Percentiles rank a stretch among this genome's conserved stretches.
Conservation (phyloP, 2,113 vertebrate species). For the Alectura lathami region DNA sequence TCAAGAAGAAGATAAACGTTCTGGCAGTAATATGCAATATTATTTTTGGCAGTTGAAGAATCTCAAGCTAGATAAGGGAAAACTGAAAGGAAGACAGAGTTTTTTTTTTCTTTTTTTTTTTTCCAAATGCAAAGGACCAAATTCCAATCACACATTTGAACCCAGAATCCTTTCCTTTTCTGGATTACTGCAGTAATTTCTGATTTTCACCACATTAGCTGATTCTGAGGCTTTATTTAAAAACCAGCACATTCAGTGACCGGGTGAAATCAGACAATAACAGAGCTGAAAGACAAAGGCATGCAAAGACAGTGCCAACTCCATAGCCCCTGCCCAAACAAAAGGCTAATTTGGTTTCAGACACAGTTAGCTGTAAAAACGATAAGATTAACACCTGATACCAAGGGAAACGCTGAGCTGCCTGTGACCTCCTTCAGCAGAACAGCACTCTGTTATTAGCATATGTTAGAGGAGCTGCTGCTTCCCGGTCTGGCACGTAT, state of each 20-base stretch:
- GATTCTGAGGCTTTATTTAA: neutral
- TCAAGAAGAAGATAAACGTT: constrained; percentile 45
- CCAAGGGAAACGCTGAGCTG: neutral
- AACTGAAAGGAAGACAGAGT: constrained; percentile 44
- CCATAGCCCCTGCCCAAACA: constrained; percentile 11
- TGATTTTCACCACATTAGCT: neutral
- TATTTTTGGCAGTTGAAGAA: constrained; percentile 64
- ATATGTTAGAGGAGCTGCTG: neutral
- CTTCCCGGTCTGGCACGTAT: neutral
- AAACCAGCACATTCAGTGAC: neutral
- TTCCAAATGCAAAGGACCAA: neutral
- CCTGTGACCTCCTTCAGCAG: constrained; percentile 5
- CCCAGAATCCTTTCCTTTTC: neutral
- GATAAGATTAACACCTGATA: constrained; percentile 46
- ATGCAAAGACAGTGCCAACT: neutral
- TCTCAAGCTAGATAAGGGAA: constrained; percentile 58
- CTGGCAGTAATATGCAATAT: constrained; percentile 63
- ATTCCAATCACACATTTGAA: neutral
- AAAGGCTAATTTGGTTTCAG: constrained; percentile 39
- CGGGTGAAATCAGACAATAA: neutral
- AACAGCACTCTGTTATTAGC: neutral
- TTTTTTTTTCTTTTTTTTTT: neutral
- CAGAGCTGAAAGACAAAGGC: constrained; percentile 6
- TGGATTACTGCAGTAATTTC: neutral
- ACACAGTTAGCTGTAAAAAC: neutral